Percentiles rank a stretch among this genome's conserved stretches.
Evolutionary conservation across 2,113 vertebrate species (phyloP).

Genomic region (Rhipidura dahli): DNA sequence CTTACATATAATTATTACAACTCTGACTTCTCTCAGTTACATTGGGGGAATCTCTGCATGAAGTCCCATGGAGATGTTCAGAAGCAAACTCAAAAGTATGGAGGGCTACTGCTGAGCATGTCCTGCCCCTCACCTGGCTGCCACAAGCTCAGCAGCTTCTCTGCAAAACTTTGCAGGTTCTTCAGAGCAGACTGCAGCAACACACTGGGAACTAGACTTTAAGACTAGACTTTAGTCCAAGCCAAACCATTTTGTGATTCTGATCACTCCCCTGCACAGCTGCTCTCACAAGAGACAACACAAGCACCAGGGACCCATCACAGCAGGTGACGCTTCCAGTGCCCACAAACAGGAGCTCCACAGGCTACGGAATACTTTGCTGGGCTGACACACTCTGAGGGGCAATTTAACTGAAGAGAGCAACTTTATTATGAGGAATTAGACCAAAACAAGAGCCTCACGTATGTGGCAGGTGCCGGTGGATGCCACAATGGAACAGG

Average conservation of each 20-base stretch:
- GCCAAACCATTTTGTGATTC: not conserved
- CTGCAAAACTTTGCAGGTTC: not conserved
- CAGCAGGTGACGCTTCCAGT: not conserved
- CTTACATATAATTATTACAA: not conserved
- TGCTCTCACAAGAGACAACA: not conserved
- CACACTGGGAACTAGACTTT: not conserved
- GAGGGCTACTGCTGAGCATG: not conserved
- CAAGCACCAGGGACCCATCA: not conserved
- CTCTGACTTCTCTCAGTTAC: not conserved
- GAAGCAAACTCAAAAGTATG: not conserved
- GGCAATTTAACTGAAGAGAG: not conserved
- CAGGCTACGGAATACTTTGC: fast-evolving
- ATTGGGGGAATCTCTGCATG: not conserved
- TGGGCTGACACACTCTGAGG: not conserved
- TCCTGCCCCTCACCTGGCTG: not conserved
- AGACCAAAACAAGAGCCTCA: constrained; percentile 62
- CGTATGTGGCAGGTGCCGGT: constrained; percentile 82
- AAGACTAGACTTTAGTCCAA: not conserved
- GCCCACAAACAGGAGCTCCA: not conserved
- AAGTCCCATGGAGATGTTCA: not conserved
- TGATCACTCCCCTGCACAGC: not conserved
- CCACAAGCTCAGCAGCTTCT: not conserved
- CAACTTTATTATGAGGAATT: not conserved
- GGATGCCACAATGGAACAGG: constrained; percentile 87
- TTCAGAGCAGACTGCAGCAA: not conserved